Conservation (phyloP, 2,888 invertebrate species). For the Nasonia oneida region DNA sequence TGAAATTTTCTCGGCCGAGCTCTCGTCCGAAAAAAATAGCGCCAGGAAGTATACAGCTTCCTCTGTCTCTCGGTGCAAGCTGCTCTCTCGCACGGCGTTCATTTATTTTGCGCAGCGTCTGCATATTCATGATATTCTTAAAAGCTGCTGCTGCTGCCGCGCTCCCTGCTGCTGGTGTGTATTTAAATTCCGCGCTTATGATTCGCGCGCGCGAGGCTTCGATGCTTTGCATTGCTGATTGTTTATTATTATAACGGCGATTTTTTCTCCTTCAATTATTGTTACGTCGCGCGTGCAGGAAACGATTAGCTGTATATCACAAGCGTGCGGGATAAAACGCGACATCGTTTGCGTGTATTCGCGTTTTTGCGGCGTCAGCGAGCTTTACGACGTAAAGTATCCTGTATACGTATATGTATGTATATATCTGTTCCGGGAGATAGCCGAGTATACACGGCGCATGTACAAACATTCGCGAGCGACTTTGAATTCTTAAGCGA, state of each 20-base stretch:
- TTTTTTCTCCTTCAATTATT: neutral
- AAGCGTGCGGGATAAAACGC: too few species aligned
- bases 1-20: neutral
- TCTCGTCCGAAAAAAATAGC: slow-evolving; percentile 19
- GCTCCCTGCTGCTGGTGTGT: neutral
- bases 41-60: neutral
- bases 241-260: neutral
- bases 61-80: neutral
- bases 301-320: too few species aligned
- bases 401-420: neutral
- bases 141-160: neutral
- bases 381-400: neutral
- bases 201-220: neutral
- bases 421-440: neutral
- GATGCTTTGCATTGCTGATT: slow-evolving; percentile 13
- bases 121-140: slow-evolving; percentile 47
- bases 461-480: neutral
- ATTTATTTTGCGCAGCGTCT: slow-evolving; percentile 34
- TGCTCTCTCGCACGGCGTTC: slow-evolving; percentile 12
- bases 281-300: too few species aligned
- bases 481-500: slow-evolving; percentile 30
- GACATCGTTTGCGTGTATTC: too few species aligned
- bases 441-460: neutral
- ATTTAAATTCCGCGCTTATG: slow-evolving; percentile 36
- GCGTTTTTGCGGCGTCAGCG: neutral